phyloP scores from a whole-genome alignment of 2,888 invertebrate species.

The Dyspetes luteomarginatus region DNA sequence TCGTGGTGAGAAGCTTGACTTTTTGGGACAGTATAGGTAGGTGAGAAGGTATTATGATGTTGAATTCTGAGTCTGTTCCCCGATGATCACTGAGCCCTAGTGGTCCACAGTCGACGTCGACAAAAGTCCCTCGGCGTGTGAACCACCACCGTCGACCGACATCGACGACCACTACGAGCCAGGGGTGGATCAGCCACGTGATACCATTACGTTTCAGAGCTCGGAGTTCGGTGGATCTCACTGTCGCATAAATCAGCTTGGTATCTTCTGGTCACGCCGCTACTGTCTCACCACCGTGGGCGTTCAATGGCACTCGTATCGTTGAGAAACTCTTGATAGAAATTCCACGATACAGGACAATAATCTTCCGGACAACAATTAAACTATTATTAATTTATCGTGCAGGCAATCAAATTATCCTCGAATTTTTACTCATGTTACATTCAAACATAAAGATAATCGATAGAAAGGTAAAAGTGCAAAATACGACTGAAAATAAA shows the following conservation, averaged over 20 bases:
- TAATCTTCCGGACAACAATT: too few species aligned
- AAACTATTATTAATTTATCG: too few species aligned
- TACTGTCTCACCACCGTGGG: slow-evolving; percentile 24
- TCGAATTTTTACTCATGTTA: too few species aligned
- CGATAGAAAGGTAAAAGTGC: too few species aligned
- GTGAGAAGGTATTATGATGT: slow-evolving; percentile 24
- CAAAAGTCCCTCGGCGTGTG: slow-evolving; percentile 29
- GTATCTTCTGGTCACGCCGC: slow-evolving; percentile 43
- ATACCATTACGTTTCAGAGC: slow-evolving; percentile 49
- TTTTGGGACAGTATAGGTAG: too few species aligned
- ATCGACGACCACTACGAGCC: too few species aligned
- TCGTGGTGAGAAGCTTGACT: too few species aligned
- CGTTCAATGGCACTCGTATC: slow-evolving; percentile 21
- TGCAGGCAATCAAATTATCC: too few species aligned
- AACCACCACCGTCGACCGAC: too few species aligned
- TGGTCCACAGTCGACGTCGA: slow-evolving; percentile 32
- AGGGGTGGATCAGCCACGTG: slow-evolving; percentile 54
- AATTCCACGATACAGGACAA: slow-evolving; percentile 7
- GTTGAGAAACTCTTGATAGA: slow-evolving; percentile 32
- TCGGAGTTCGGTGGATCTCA: slow-evolving; percentile 56
- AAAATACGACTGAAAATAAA: too few species aligned
- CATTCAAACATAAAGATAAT: too few species aligned
- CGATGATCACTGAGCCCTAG: slow-evolving; percentile 42
- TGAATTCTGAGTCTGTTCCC: background rate
- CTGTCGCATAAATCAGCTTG: slow-evolving; percentile 59